phyloP scores from a whole-genome alignment of 2,797 vertebrate species.

The Tinamus major region DNA sequence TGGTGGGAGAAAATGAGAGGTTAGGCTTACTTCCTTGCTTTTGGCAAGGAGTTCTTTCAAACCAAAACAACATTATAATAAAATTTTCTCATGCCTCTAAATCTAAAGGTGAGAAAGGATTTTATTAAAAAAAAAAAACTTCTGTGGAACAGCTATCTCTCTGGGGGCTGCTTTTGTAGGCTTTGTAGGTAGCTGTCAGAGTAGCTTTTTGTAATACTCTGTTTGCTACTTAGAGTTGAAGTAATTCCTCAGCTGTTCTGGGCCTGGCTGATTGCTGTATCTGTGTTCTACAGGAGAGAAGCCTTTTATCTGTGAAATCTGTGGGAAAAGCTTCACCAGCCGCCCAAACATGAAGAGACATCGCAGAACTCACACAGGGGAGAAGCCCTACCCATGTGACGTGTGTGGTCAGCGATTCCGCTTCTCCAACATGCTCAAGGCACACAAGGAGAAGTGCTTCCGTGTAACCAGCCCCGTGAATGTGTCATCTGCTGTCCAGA shows the following conservation, averaged over 20 bases:
- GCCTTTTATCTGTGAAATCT: conserved; percentile 98
- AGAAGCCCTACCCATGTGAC: conserved; percentile 97
- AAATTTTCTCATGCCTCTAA: neutral
- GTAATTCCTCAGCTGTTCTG: neutral
- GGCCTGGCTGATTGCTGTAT: neutral
- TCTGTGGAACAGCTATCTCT: neutral
- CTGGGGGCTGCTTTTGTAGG: neutral
- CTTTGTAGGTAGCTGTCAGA: neutral
- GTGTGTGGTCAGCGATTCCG: conserved; percentile 96
- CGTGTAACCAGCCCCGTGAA: conserved; percentile 93
- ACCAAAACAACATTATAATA: neutral
- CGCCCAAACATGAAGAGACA: conserved; percentile 98
- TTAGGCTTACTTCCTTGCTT: neutral
- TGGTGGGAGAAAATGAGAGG: neutral
- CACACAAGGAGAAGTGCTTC: conserved; percentile 97
- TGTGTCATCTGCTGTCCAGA: conserved; percentile 79
- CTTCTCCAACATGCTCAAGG: conserved; percentile 99
- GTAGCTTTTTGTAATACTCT: neutral
- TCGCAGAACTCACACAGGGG: conserved; percentile 94
- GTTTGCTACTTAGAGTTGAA: neutral
- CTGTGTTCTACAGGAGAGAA: conserved; percentile 88
- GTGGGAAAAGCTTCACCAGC: conserved; percentile 98
- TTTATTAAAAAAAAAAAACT: neutral
- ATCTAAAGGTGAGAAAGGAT: neutral
- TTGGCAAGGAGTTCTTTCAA: too few relatives aligned